Percentiles rank a stretch among this genome's conserved stretches.
These are phyloP conservation scores for Epicauta chinensis DNA, from an alignment of 1,140 invertebrate species.

Conservation along the genomic window DNA sequence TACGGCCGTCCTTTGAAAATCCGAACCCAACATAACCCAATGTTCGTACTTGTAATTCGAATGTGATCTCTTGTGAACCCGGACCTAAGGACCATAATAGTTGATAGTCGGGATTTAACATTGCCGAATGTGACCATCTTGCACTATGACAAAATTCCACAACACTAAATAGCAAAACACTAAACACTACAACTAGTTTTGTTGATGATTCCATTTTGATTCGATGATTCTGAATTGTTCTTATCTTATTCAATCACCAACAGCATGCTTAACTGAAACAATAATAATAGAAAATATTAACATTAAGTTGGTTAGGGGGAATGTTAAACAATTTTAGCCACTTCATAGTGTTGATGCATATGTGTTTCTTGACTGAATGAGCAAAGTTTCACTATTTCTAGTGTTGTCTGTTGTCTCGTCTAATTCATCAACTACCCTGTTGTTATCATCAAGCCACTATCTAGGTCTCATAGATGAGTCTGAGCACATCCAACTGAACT, in stretches of 20 bases:
- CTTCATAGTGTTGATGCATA: too few species aligned
- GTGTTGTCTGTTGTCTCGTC: too few species aligned
- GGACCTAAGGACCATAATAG: conserved; percentile 41
- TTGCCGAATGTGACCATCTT: conserved; percentile 40
- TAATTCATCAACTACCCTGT: too few species aligned
- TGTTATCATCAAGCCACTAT: too few species aligned
- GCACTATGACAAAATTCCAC: conserved; percentile 27
- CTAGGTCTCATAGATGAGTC: too few species aligned
- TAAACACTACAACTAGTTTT: conserved; percentile 31
- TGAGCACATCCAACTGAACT: too few species aligned
- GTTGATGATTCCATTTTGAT: conserved; percentile 28
- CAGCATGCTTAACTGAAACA: conserved; percentile 3
- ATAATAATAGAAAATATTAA: neutral
- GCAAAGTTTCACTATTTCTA: too few species aligned
- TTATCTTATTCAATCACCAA: neutral
- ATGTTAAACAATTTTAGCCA: too few species aligned
- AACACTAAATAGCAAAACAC: conserved; percentile 28
- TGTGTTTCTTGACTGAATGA: too few species aligned
- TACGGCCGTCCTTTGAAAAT: conserved; percentile 66
- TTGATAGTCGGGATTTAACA: conserved; percentile 40
- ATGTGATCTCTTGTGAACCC: conserved; percentile 58
- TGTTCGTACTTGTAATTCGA: conserved; percentile 72
- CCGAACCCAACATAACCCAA: conserved; percentile 76
- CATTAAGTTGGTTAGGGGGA: too few species aligned
- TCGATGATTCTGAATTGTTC: too few species aligned